Evolutionary conservation across 1,140 invertebrate genomes (phyloP).

Genomic region (Caerostris darwini): DNA sequence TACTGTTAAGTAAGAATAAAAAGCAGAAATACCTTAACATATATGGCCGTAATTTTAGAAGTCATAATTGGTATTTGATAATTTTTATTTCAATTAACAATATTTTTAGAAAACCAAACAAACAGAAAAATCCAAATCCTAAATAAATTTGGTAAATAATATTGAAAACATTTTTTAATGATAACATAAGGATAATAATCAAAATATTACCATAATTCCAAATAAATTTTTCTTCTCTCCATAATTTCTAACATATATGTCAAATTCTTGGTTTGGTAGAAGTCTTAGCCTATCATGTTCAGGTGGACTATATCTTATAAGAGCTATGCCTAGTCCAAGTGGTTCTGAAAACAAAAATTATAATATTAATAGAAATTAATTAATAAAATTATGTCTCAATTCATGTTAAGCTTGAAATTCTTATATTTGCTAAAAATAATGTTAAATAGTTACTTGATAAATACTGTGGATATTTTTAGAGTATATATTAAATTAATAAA

Average conservation of each 20-base stretch:
- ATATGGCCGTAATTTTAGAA: too few species aligned
- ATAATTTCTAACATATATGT: constrained; percentile 49
- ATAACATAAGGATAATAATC: not conserved
- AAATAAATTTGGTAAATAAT: not conserved
- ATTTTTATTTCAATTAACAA: not conserved
- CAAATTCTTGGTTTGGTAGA: constrained; percentile 1
- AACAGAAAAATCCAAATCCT: not conserved
- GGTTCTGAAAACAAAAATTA: constrained; percentile 39
- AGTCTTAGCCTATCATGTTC: constrained; percentile 21
- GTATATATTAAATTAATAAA: too few species aligned
- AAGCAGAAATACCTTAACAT: too few species aligned
- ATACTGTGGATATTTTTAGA: too few species aligned
- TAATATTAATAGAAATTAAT: not conserved
- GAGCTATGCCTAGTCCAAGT: constrained; percentile 11
- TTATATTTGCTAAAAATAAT: too few species aligned
- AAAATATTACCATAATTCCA: constrained; percentile 47
- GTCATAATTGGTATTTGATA: not conserved
- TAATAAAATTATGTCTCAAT: too few species aligned
- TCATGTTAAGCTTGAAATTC: too few species aligned
- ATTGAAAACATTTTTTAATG: not conserved
- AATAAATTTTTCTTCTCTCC: constrained; percentile 55
- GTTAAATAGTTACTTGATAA: too few species aligned
- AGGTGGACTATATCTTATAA: not conserved
- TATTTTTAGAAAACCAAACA: not conserved
- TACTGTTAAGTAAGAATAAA: too few species aligned